Evolutionary conservation across 2,888 invertebrate species (phyloP).

Genomic region (Caenorhabditis parvicauda): DNA sequence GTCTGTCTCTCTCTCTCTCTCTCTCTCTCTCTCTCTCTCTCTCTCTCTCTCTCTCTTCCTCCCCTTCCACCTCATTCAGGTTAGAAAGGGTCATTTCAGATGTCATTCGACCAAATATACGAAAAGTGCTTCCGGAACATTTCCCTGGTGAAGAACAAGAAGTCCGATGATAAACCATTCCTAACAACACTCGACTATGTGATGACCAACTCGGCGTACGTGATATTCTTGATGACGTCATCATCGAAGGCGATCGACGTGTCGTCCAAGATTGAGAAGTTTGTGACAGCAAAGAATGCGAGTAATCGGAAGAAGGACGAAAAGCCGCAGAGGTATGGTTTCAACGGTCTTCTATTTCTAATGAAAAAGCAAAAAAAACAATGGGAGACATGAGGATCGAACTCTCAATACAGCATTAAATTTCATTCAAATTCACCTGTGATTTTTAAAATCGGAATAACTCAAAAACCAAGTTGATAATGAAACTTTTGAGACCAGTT

Average conservation of each 20-base stretch:
- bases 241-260: constrained; percentile 16
- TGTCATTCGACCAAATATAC: constrained; percentile 35
- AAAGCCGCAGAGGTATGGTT: not conserved
- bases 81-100: constrained; percentile 8
- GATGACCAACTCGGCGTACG: constrained; percentile 17
- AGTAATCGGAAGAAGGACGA: constrained; percentile 1
- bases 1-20: not conserved
- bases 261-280: constrained; percentile 11
- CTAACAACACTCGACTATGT: constrained; percentile 20
- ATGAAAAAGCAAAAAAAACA: not conserved
- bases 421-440: no score
- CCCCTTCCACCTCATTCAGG: constrained; percentile 13
- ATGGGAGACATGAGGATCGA: no score
- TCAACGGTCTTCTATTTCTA: not conserved
- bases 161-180: not conserved
- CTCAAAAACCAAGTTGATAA: no score
- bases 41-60: constrained; percentile 4
- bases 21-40: constrained; percentile 1
- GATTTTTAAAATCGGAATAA: no score
- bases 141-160: constrained; percentile 11
- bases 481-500: no score
- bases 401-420: no score
- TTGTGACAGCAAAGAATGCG: constrained; percentile 8
- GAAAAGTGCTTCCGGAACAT: constrained; percentile 34
- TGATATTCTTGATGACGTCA: constrained; percentile 24